Evolutionary conservation across 2,797 vertebrate species (phyloP), one percentile per base, ranked within the genome.

Genomic region (Philypnodon macrostomus): DNA sequence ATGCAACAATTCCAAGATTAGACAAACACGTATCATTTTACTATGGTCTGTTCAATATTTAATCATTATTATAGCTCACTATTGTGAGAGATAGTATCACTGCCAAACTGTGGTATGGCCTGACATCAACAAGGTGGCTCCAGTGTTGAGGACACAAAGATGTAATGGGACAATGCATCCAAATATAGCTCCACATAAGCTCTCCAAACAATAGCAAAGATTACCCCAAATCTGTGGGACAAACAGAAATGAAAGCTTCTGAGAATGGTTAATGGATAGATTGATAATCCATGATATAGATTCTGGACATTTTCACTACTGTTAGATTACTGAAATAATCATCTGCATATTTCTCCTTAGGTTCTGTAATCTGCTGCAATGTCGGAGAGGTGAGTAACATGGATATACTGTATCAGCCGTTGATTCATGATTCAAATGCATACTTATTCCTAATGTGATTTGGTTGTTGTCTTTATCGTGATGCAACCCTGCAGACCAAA

Each of bases 351-450:
- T 16, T 31, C n/a, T 51, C 50, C 52, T 47, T 53, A 88, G 81
- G 64, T 14, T 45, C 31, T 4, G 15, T 50, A 63, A 70, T n/a
- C 44, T 69, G 46, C 58, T 72, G 51, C 17, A 51, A 91, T 91
- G 90, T 89, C 89, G 83, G 87, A 91, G 53, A 88, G 83, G 89
- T 90, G 73, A 88, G 85, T 83, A 62, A 29, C 21, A 12, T 9
- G 5, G 2, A 29, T 9, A n/a, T n/a, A n/a, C n/a, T n/a, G n/a
- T n/a, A n/a, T n/a, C n/a, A n/a, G n/a, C n/a, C n/a, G n/a, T n/a
- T n/a, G n/a, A n/a, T n/a, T n/a, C n/a, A n/a, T n/a, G n/a, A n/a
- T n/a, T n/a, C n/a, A n/a, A n/a, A n/a, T n/a, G n/a, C n/a, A n/a
- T n/a, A n/a, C 38, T 41, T 13, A 29, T 30, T 2, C 14, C 1